phyloP scores from a whole-genome alignment of 2,888 invertebrate genomes.

The Meandrusa payeni region DNA sequence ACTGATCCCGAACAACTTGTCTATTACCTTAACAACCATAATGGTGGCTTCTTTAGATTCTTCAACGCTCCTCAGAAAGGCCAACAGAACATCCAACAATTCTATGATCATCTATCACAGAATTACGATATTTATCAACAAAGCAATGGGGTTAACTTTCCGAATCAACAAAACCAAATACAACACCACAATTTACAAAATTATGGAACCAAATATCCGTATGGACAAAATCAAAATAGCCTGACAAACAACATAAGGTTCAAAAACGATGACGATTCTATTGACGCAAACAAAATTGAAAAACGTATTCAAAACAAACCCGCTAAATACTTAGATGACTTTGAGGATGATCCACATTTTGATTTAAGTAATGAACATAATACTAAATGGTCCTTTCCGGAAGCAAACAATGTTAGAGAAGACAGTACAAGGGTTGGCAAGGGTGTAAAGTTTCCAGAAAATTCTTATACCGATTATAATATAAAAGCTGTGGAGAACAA shows the following conservation, averaged over 20 bases:
- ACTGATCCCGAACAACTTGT: conserved; percentile 86
- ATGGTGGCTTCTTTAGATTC: conserved; percentile 91
- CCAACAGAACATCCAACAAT: conserved; percentile 57
- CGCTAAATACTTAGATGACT: conserved; percentile 24
- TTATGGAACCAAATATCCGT: conserved; percentile 37
- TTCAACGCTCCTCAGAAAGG: conserved; percentile 78
- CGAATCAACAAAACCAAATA: conserved; percentile 24
- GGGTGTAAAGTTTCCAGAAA: conserved; percentile 37
- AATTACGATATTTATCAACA: conserved; percentile 36
- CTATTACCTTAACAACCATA: conserved; percentile 90
- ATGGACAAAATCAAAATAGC: conserved; percentile 36
- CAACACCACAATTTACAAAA: conserved; percentile 28
- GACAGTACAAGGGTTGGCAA: conserved; percentile 30
- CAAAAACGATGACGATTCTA: conserved; percentile 29
- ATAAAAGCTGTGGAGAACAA: conserved; percentile 14
- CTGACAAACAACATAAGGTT: conserved; percentile 32
- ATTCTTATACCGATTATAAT: conserved; percentile 22
- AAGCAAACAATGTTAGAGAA: conserved; percentile 23
- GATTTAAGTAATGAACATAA: conserved; percentile 30
- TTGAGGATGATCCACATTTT: conserved; percentile 29
- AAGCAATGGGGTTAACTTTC: conserved; percentile 27
- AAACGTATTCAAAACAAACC: conserved; percentile 61
- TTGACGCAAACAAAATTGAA: conserved; percentile 39
- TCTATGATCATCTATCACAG: conserved; percentile 53
- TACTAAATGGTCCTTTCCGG: conserved; percentile 55